Evolutionary conservation across 2,113 vertebrate genomes (phyloP), one percentile per base, ranked within the genome.

Genomic region (Melozone crissalis): DNA sequence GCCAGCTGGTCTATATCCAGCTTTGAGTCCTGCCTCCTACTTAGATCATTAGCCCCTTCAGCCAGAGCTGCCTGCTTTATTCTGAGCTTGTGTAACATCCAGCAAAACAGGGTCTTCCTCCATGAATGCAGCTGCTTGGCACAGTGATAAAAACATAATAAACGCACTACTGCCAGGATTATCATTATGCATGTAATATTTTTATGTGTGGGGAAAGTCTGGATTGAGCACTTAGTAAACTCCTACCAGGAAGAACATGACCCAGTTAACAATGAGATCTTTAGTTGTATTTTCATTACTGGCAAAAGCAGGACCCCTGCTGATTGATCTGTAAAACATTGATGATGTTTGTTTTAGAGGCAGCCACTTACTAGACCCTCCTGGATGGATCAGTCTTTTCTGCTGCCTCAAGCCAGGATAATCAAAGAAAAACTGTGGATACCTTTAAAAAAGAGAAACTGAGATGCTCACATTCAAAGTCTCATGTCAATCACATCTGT

Each of bases 1-100:
- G 57, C 93, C 95, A 96, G 94, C 95, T 97, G 95, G 91, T 95
- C 87, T 77, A 43, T 80, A 77, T 86, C 82, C 95, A 95, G 84
- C 89, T 95, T 93, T 80, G 63, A 86, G n/a, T 94, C 47, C 88
- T 96, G 87, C 88, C 87, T 94, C 79, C 88, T 90, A 86, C 71
- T 93, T 94, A 72, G 91, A 90, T 94, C 92, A 71, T 88, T 92
- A 97, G 85, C 35, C 59, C 79, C 68, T 97, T 91, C 82, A 91
- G 33, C 62, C 10, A 2, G 84, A 84, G 57, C 84, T 0, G 27
- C 75, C 78, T 84, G 68, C 79, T 86, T 92, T 93, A 88, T 90
- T 41, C 85, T 33, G 17, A 46, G 44, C n/a, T 90, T 57, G 72
- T 84, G 47, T 62, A 91, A 67, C 67, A 84, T 41, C 30, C 59